Conservation (phyloP, 2,888 invertebrate genomes). For the Drosophila recens region DNA sequence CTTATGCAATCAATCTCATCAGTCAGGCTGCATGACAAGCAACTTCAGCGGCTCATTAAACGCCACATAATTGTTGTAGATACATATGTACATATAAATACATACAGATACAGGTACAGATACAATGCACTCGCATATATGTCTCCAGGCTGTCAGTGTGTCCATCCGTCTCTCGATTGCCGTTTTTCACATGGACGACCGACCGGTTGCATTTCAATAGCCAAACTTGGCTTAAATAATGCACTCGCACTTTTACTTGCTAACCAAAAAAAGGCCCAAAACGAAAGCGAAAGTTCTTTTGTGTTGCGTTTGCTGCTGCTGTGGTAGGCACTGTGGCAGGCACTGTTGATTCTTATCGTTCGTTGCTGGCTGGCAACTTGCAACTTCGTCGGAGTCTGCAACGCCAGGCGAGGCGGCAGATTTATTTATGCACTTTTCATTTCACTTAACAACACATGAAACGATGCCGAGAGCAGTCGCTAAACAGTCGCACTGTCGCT, state of each 20-base stretch:
- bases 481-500: conserved; percentile 40
- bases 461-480: conserved; percentile 56
- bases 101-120: conserved; percentile 19
- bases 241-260: conserved; percentile 74
- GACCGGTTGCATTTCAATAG: conserved; percentile 78
- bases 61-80: conserved; percentile 71
- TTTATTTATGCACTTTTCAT: conserved; percentile 81
- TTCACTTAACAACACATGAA: conserved; percentile 76
- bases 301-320: conserved; percentile 56
- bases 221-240: conserved; percentile 78
- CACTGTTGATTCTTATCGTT: conserved; percentile 70
- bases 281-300: conserved; percentile 80
- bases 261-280: conserved; percentile 45
- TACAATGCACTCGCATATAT: background rate
- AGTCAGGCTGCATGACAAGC: conserved; percentile 64
- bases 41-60: conserved; percentile 70
- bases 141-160: conserved; percentile 17
- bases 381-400: conserved; percentile 19
- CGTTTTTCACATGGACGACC: conserved; percentile 68
- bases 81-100: conserved; percentile 17
- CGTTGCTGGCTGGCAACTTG: conserved; percentile 43
- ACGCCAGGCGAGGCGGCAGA: conserved; percentile 58
- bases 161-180: conserved; percentile 18
- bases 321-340: background rate
- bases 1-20: conserved; percentile 78